A percentile compares a stretch with the other conserved stretches of the same genome.
These are phyloP conservation scores for Brachionus rubens DNA, from an alignment of 1,140 invertebrate genomes.

Conservation along the genomic window DNA sequence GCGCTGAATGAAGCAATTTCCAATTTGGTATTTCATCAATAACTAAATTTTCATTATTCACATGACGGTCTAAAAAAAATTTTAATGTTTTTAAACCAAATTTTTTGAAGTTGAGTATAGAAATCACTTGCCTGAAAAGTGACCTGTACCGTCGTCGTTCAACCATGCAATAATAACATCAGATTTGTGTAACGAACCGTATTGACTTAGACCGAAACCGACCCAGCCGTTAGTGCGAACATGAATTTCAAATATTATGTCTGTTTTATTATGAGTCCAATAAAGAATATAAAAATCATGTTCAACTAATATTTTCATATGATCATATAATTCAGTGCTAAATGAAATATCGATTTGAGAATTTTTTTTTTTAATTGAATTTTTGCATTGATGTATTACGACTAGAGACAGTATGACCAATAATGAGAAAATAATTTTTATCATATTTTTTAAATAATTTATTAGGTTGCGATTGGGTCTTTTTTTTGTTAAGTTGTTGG, in stretches of 20 bases:
- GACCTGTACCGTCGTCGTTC: conserved; percentile 56
- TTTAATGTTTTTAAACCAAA: conserved; percentile 48
- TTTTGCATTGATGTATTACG: no score
- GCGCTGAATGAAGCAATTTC: background rate
- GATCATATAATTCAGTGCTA: background rate
- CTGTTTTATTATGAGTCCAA: conserved; percentile 29
- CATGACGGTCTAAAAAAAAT: conserved; percentile 12
- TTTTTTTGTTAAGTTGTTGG: no score
- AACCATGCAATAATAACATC: conserved; percentile 79
- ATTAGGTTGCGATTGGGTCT: no score
- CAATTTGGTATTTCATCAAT: background rate
- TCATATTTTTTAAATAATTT: no score
- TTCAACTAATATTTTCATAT: background rate
- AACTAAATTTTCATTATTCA: background rate
- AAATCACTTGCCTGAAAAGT: conserved; percentile 42
- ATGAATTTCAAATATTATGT: conserved; percentile 32
- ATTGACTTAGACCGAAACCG: conserved; percentile 74
- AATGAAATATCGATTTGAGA: background rate
- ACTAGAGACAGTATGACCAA: no score
- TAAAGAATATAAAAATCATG: background rate
- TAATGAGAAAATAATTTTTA: no score
- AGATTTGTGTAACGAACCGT: conserved; percentile 72
- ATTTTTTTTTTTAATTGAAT: no score
- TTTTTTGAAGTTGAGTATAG: conserved; percentile 49
- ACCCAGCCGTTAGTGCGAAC: conserved; percentile 71